A percentile compares a stretch with the other conserved stretches of the same genome.
These are phyloP conservation scores for Vulpes vulpes DNA, from an alignment of 2,113 vertebrate genomes.

Conservation along the genomic window DNA sequence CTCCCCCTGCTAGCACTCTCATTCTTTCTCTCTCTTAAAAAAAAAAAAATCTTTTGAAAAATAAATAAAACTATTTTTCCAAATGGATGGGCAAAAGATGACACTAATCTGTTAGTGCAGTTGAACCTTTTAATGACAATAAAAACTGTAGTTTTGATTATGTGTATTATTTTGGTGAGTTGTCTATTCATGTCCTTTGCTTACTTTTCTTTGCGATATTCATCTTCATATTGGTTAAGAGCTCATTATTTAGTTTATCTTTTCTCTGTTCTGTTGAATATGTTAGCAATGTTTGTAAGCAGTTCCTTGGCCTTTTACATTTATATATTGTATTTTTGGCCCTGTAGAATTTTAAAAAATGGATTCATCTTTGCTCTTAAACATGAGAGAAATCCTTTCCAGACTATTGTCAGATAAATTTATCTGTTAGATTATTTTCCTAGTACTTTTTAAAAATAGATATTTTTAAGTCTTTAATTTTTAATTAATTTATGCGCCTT, in stretches of 20 bases:
- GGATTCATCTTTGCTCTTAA: background rate
- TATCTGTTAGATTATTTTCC: background rate
- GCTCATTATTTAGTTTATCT: background rate
- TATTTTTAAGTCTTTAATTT: constrained; percentile 1
- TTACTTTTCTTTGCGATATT: background rate
- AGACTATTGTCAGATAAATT: background rate
- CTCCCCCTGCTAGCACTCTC: background rate
- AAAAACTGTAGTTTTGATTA: constrained; percentile 14
- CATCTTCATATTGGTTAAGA: background rate
- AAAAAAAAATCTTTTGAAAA: background rate
- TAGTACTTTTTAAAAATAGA: background rate
- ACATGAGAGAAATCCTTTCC: background rate
- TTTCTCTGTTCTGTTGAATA: background rate
- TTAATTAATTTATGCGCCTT: background rate
- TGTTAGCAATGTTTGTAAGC: background rate
- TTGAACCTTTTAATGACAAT: background rate
- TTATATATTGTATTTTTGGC: background rate
- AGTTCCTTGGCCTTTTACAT: constrained; percentile 3
- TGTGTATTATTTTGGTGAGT: background rate
- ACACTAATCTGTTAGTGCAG: background rate
- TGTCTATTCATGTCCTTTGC: background rate
- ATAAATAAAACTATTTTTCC: background rate
- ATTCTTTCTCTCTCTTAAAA: background rate
- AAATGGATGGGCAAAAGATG: background rate
- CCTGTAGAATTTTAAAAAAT: background rate